Conservation (phyloP, 2,888 invertebrate species). For the Rhodophaea formosa region DNA sequence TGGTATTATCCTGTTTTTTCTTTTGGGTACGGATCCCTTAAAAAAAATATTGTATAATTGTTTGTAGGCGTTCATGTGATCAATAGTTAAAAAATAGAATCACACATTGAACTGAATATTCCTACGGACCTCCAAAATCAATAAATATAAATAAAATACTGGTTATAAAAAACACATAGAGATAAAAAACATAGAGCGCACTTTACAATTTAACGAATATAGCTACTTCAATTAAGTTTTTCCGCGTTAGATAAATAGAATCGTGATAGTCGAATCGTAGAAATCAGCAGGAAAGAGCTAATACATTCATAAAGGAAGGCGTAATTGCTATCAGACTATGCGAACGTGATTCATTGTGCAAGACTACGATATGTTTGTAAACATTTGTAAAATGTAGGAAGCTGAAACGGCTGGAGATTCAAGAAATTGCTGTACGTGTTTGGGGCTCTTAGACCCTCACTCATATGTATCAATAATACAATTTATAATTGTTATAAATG, state of each 20-base stretch:
- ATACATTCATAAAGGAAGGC: constrained; percentile 8
- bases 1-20: too few species aligned
- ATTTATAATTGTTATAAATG: too few species aligned
- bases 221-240: not conserved
- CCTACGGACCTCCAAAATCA: too few species aligned
- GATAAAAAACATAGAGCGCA: not conserved
- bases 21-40: too few species aligned
- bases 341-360: not conserved
- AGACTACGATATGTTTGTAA: not conserved
- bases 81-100: too few species aligned
- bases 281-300: constrained; percentile 6
- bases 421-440: not conserved
- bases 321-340: not conserved
- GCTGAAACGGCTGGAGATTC: not conserved
- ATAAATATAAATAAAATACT: too few species aligned
- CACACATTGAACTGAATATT: too few species aligned
- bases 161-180: too few species aligned
- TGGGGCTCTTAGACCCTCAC: too few species aligned
- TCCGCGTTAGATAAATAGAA: not conserved
- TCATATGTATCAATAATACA: too few species aligned
- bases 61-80: too few species aligned
- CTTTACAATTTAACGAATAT: not conserved
- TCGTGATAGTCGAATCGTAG: constrained; percentile 1
- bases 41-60: too few species aligned
- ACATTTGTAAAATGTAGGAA: not conserved